phyloP scores from a whole-genome alignment of 2,113 vertebrate genomes.

The Forbesichthys papilliferus region DNA sequence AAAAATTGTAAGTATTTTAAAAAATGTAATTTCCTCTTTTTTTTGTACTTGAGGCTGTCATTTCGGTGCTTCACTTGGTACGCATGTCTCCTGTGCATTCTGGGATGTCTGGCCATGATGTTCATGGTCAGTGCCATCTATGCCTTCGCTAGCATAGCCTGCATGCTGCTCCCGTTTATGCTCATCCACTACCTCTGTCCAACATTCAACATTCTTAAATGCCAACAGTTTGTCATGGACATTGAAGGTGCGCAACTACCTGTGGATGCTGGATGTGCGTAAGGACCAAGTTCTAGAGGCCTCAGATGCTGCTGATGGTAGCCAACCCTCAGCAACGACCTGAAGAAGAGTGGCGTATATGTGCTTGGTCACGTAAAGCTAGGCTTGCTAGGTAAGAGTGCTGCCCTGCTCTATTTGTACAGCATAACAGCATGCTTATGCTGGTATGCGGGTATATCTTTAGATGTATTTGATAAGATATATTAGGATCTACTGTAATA shows the following conservation, averaged over 20 bases:
- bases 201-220: constrained; percentile 39
- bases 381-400: constrained; percentile 83
- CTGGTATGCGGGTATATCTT: too few relatives aligned
- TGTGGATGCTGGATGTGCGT: constrained; percentile 93
- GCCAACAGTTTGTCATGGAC: constrained; percentile 2
- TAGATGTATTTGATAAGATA: too few relatives aligned
- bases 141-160: constrained; percentile 85
- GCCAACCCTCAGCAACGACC: constrained; percentile 95
- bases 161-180: constrained; percentile 84
- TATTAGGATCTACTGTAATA: too few relatives aligned
- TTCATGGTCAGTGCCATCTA: constrained; percentile 91
- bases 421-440: too few relatives aligned
- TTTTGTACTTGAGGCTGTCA: constrained; percentile 77
- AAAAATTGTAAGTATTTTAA: too few relatives aligned
- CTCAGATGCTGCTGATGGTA: constrained; percentile 93
- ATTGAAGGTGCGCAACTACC: constrained; percentile 92
- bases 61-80: constrained; percentile 93
- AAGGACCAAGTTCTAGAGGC: constrained; percentile 99
- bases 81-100: constrained; percentile 85
- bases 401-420: not conserved
- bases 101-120: constrained; percentile 88
- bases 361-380: constrained; percentile 89
- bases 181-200: constrained; percentile 90
- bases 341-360: constrained; percentile 92
- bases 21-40: too few relatives aligned